A percentile compares a stretch with the other conserved stretches of the same genome.
These are phyloP conservation scores for Danio kyathit DNA, from an alignment of 2,797 vertebrate genomes.

Conservation along the genomic window DNA sequence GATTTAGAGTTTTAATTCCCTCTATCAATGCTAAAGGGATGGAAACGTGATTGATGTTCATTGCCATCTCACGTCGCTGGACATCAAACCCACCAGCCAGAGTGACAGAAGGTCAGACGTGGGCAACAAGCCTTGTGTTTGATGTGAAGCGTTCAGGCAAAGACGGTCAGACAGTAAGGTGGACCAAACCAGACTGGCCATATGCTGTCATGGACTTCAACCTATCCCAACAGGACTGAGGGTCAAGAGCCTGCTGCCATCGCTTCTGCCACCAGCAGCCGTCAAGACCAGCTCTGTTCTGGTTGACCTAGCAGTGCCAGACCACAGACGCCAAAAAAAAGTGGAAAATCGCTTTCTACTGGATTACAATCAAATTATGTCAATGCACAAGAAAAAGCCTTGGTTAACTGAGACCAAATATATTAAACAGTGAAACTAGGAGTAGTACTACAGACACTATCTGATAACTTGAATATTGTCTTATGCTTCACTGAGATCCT, in stretches of 20 bases:
- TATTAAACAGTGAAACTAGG: background rate
- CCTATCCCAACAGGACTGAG: constrained; percentile 68
- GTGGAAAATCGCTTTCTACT: constrained; percentile 19
- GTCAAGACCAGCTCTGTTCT: constrained; percentile 35
- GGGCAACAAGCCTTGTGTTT: constrained; percentile 61
- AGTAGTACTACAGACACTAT: background rate
- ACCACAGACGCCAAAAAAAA: background rate
- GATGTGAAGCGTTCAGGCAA: constrained; percentile 73
- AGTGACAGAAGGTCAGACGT: constrained; percentile 64
- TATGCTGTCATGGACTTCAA: constrained; percentile 72
- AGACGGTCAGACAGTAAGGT: constrained; percentile 76
- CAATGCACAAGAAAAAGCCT: background rate
- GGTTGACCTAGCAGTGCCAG: constrained; percentile 46
- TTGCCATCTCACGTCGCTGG: background rate
- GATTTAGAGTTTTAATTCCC: background rate
- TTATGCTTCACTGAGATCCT: background rate
- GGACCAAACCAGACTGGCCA: constrained; percentile 76
- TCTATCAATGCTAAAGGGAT: background rate
- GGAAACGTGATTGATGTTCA: background rate
- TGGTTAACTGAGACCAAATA: background rate
- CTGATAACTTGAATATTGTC: constrained; percentile 1
- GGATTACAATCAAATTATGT: background rate
- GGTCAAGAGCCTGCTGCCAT: constrained; percentile 75
- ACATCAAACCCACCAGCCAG: constrained; percentile 32
- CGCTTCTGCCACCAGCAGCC: constrained; percentile 70